Conservation (phyloP, 2,113 vertebrate species). For the Eptatretus burgeri region DNA sequence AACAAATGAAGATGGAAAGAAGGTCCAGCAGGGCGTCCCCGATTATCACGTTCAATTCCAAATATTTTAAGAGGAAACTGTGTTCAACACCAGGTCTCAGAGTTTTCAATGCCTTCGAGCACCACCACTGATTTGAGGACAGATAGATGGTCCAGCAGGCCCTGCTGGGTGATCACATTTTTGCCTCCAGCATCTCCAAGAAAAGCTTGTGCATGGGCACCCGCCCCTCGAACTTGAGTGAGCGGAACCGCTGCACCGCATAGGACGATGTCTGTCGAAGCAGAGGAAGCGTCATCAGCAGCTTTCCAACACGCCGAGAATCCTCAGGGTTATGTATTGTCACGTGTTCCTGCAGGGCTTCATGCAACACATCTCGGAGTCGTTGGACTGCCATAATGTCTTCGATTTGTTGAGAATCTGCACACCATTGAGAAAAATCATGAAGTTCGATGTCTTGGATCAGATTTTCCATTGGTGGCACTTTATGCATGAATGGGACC, state of each 20-base stretch:
- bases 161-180: conserved; percentile 14
- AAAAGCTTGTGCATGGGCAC: conserved; percentile 25
- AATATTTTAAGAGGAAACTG: too few relatives aligned
- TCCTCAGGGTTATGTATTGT: conserved; percentile 8
- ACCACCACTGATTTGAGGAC: too few relatives aligned
- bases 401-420: conserved; percentile 15
- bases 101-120: too few relatives aligned
- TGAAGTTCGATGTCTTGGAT: too few relatives aligned
- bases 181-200: conserved; percentile 28
- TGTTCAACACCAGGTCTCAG: too few relatives aligned
- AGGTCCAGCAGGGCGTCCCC: too few relatives aligned
- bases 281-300: conserved; percentile 26
- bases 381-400: conserved; percentile 15
- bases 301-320: conserved; percentile 16
- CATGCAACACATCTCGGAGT: conserved; percentile 21
- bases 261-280: conserved; percentile 19
- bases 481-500: too few relatives aligned
- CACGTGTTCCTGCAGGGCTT: conserved; percentile 20
- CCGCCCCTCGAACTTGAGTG: conserved; percentile 14
- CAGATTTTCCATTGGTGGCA: too few relatives aligned
- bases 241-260: conserved; percentile 13
- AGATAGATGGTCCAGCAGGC: too few relatives aligned
- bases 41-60: too few relatives aligned
- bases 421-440: background rate
- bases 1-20: too few relatives aligned